Evolutionary conservation across 2,888 invertebrate species (phyloP), one percentile per base, ranked within the genome.

Genomic region (Abrostola tripartita): DNA sequence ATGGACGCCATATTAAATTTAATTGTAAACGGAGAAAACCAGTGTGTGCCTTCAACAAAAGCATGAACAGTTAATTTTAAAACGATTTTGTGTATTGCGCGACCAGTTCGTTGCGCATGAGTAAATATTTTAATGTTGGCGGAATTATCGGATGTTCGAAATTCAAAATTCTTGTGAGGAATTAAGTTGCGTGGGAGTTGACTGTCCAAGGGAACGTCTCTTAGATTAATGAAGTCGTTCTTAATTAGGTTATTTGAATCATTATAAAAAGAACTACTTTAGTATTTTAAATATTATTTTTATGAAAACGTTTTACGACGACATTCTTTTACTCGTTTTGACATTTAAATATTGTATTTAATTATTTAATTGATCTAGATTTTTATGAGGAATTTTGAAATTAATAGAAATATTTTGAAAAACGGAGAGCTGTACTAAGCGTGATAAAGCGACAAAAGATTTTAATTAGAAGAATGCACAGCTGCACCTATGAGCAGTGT

Each of bases 1-100:
- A 58, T 59, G 53, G 68, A 52, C 71, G 83, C 80, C 85, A 75
- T 71, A 77, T 82, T 78, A 81, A 83, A 86, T 86, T 86, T 84
- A 83, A 85, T 76, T 59, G 63, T 61, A 67, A 60, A 61, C 58
- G 12, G 63, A 68, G 60, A 55, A 69, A 78, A 81, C 73, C 59
- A 65, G 64, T 57, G 71, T 37, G 57, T 73, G 60, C 66, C 49
- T 61, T 71, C 64, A 74, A 82, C 81, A 81, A 83, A 79, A 78
- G 73, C 71, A 47, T 38, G 55, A 52, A 63, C 53, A 61, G 73
- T 73, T 74, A 53, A 69, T 75, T 70, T 72, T 78, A 69, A 76
- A 77, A 65, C 78, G 61, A 65, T 68, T 56, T 71, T 61, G 52
- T 60, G 55, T 64, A 51, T 24, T 50, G 44, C 54, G 50, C 38